Percentiles rank a stretch among this genome's conserved stretches.
These are phyloP conservation scores for Caenorhabditis auriculariae DNA, from an alignment of 2,888 invertebrate genomes.

Conservation along the genomic window DNA sequence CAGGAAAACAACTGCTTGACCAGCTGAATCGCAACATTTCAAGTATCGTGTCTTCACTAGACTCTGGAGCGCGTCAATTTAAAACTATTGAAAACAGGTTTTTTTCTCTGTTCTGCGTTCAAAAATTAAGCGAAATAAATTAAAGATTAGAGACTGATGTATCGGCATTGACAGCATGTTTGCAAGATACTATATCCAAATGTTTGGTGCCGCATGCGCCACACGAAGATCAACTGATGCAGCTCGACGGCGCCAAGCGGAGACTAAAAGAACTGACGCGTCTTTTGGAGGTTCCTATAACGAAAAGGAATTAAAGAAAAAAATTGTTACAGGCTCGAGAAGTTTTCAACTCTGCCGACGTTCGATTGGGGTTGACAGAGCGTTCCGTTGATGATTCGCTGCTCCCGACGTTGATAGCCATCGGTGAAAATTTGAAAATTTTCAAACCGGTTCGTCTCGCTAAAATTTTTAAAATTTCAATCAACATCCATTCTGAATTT, in stretches of 20 bases:
- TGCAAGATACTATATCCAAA: slow-evolving; percentile 28
- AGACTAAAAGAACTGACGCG: slow-evolving; percentile 21
- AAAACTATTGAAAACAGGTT: background rate
- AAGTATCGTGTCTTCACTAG: too few species aligned
- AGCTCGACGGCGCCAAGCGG: slow-evolving; percentile 21
- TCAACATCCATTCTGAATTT: background rate
- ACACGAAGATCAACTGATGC: slow-evolving; percentile 27
- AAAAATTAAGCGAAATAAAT: too few species aligned
- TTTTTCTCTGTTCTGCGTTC: too few species aligned
- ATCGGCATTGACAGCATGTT: slow-evolving; percentile 13
- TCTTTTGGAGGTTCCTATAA: slow-evolving; percentile 7
- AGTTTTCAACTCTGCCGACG: slow-evolving; percentile 26
- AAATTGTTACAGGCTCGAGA: slow-evolving; percentile 12
- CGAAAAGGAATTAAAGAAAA: background rate
- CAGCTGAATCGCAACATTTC: slow-evolving; percentile 22
- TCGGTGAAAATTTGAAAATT: slow-evolving; percentile 25
- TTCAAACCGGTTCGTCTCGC: slow-evolving; percentile 11
- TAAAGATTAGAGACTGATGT: slow-evolving; percentile 27
- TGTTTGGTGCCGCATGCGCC: slow-evolving; percentile 25
- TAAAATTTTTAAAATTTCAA: background rate
- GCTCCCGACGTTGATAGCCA: slow-evolving; percentile 24
- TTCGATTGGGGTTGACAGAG: slow-evolving; percentile 13
- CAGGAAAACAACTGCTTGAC: slow-evolving; percentile 19
- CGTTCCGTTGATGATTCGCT: slow-evolving; percentile 23
- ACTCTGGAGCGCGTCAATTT: background rate